phyloP scores from a whole-genome alignment of 2,888 invertebrate genomes.

The Drosophila rubida region DNA sequence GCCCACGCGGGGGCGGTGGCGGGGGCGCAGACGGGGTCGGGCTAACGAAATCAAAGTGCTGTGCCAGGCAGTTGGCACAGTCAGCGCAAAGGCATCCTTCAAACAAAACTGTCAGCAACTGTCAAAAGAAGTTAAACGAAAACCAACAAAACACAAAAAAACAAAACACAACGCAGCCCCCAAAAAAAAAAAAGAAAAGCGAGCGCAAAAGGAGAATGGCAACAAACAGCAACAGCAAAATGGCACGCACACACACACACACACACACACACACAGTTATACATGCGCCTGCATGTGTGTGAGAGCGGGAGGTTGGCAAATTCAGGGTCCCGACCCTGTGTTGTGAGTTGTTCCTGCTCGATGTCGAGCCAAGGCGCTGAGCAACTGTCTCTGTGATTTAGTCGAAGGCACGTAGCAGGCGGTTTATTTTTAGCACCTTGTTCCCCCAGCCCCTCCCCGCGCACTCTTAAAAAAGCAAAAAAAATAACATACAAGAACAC shows the following conservation, averaged over 20 bases:
- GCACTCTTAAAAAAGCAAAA: conserved; percentile 10
- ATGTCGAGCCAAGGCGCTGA: conserved; percentile 8
- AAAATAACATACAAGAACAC: not conserved
- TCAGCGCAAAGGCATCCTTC: conserved; percentile 63
- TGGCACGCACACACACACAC: conserved; percentile 22
- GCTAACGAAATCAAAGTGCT: conserved; percentile 49
- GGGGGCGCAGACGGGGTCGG: not conserved
- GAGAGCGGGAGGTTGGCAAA: conserved; percentile 13
- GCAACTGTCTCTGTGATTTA: conserved; percentile 49
- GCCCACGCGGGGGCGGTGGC: not conserved
- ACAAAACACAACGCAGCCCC: conserved; percentile 10
- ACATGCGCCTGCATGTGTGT: not conserved
- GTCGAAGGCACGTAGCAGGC: conserved; percentile 59
- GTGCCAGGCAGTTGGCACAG: conserved; percentile 25
- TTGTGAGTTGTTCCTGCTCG: conserved; percentile 18
- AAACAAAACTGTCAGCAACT: conserved; percentile 77
- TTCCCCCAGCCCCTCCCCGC: not conserved
- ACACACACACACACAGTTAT: conserved; percentile 3
- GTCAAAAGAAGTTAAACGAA: conserved; percentile 79
- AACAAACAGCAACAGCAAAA: conserved; percentile 41
- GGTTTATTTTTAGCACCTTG: conserved; percentile 72
- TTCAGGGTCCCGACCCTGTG: conserved; percentile 31
- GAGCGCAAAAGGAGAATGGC: conserved; percentile 22
- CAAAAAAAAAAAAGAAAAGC: conserved; percentile 6
- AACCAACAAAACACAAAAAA: conserved; percentile 57